Evolutionary conservation across 1,140 invertebrate genomes (phyloP).

Genomic region (Ostrea edulis): DNA sequence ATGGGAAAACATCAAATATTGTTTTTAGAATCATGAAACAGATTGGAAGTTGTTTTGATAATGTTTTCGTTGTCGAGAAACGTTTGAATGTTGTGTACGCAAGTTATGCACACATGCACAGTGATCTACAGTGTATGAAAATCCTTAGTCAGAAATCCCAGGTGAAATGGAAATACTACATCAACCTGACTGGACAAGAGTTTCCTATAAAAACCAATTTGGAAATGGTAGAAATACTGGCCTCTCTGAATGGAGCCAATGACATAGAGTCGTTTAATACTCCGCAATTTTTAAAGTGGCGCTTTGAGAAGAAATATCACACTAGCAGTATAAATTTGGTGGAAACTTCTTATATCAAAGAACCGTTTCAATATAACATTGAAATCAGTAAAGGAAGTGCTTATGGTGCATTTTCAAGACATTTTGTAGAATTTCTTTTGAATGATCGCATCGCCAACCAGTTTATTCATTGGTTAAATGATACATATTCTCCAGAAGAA

Average conservation of each 20-base stretch:
- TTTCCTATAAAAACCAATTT: conserved; percentile 72
- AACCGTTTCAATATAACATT: conserved; percentile 56
- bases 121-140: conserved; percentile 68
- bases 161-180: conserved; percentile 72
- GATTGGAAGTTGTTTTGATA: conserved; percentile 66
- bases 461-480: conserved; percentile 62
- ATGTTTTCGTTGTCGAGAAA: conserved; percentile 61
- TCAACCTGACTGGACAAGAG: conserved; percentile 72
- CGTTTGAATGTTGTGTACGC: conserved; percentile 62
- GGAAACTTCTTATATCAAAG: conserved; percentile 55
- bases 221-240: conserved; percentile 69
- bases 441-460: conserved; percentile 56
- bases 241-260: conserved; percentile 66
- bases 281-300: conserved; percentile 55
- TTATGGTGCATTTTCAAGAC: conserved; percentile 64
- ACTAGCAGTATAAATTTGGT: conserved; percentile 45
- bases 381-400: conserved; percentile 67
- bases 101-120: conserved; percentile 53
- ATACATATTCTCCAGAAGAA: conserved; percentile 68
- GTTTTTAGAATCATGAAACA: conserved; percentile 62
- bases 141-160: conserved; percentile 28
- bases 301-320: conserved; percentile 55
- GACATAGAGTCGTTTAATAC: conserved; percentile 63
- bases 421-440: conserved; percentile 64
- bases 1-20: conserved; percentile 63